Conservation (phyloP, 1,140 invertebrate genomes). For the Tenebrio molitor region DNA sequence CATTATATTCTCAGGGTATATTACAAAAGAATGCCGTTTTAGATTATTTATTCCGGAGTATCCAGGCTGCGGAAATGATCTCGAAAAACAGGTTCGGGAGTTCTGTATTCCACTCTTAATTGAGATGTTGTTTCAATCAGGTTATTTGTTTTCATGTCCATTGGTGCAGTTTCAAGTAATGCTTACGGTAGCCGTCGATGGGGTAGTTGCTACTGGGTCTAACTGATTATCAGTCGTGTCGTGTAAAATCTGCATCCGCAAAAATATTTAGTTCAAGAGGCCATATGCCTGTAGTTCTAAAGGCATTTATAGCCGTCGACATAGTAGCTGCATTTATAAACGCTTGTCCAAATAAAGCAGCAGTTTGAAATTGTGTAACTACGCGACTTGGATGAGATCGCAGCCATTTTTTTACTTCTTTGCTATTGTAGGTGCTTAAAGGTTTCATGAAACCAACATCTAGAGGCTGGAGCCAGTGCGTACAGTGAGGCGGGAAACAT, state of each 20-base stretch:
- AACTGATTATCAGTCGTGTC: constrained; percentile 55
- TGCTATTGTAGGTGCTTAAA: constrained; percentile 61
- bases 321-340: constrained; percentile 63
- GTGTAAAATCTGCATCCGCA: constrained; percentile 63
- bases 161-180: no score
- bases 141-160: no score
- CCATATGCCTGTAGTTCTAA: constrained; percentile 65
- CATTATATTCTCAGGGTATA: no score
- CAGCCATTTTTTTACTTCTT: constrained; percentile 44
- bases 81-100: no score
- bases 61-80: no score
- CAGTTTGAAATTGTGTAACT: constrained; percentile 60
- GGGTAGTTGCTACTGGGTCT: background rate
- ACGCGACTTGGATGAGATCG: constrained; percentile 51
- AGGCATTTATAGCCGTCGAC: constrained; percentile 64
- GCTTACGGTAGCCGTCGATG: no score
- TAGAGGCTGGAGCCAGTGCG: constrained; percentile 65
- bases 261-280: constrained; percentile 64
- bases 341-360: constrained; percentile 62
- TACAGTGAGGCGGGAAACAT: constrained; percentile 63
- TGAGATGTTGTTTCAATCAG: no score
- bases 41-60: no score
- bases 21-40: no score
- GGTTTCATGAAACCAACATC: constrained; percentile 65
- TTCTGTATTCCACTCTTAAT: no score